A percentile compares a stretch with the other conserved stretches of the same genome.
These are phyloP conservation scores for Corythornis madagascariensis DNA, from an alignment of 2,113 vertebrate species.

Conservation along the genomic window DNA sequence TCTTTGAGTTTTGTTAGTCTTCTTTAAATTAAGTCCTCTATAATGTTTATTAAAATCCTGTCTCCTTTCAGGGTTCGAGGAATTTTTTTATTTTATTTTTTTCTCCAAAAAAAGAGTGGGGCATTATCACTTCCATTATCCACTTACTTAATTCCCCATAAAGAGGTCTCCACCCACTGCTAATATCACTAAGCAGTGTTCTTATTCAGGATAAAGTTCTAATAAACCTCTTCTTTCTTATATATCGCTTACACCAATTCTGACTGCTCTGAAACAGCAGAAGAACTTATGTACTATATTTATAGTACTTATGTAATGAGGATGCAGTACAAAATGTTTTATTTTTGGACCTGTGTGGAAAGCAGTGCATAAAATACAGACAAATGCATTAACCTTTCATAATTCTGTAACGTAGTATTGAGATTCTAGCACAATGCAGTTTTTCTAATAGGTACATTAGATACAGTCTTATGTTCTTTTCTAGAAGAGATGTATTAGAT, in stretches of 20 bases:
- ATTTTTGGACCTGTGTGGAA: constrained; percentile 49
- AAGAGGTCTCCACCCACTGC: constrained; percentile 1
- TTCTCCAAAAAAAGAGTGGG: neutral
- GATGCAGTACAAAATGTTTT: constrained; percentile 29
- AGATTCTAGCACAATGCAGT: neutral
- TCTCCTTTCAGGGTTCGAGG: neutral
- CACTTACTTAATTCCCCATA: constrained; percentile 1
- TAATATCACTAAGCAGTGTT: constrained; percentile 17
- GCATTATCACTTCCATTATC: neutral
- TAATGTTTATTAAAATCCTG: neutral
- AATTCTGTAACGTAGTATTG: neutral
- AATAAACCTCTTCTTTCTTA: neutral
- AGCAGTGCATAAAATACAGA: constrained; percentile 5
- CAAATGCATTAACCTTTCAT: constrained; percentile 31
- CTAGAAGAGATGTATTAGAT: neutral
- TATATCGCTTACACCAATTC: neutral
- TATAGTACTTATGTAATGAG: constrained; percentile 47
- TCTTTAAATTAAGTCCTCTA: neutral
- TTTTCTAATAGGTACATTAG: neutral
- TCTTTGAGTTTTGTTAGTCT: neutral
- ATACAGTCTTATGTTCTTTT: neutral
- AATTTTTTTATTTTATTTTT: neutral
- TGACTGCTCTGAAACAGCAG: neutral
- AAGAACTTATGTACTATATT: constrained; percentile 13
- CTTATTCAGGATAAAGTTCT: neutral